A percentile compares a stretch with the other conserved stretches of the same genome.
These are phyloP conservation scores for Dermatemys mawii DNA, from an alignment of 2,113 vertebrate species.

Conservation along the genomic window DNA sequence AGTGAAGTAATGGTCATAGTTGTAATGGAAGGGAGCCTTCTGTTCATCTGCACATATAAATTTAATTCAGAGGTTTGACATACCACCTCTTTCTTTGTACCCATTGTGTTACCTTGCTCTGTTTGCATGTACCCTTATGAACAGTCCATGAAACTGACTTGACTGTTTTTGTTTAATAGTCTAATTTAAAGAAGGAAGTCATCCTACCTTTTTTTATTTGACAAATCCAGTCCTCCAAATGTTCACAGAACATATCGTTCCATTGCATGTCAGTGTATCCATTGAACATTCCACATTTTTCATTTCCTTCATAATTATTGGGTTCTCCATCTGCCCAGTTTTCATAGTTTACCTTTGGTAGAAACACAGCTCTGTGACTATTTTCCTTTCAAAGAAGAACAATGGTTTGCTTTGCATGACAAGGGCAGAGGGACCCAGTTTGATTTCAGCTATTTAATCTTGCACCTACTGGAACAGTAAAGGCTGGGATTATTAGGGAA, in stretches of 20 bases:
- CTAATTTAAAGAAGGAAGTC: not conserved
- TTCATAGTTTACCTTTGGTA: constrained; percentile 82
- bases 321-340: constrained; percentile 90
- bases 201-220: constrained; percentile 89
- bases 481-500: not conserved
- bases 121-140: not conserved
- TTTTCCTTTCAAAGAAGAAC: not conserved
- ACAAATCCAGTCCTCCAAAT: constrained; percentile 86
- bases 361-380: constrained; percentile 4
- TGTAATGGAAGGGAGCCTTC: not conserved
- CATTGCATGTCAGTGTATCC: constrained; percentile 76
- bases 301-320: constrained; percentile 89
- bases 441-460: not conserved
- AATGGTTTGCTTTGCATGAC: not conserved
- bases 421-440: not conserved
- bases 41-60: not conserved
- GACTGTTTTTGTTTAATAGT: too few species aligned
- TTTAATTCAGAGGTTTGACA: not conserved
- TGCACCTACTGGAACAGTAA: not conserved
- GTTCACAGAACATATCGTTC: constrained; percentile 91
- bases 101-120: not conserved
- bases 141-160: not conserved
- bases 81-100: not conserved
- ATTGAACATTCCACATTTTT: constrained; percentile 84
- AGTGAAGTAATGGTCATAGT: not conserved